Conservation (phyloP, 2,797 vertebrate genomes). For the Buceros bicornis region DNA sequence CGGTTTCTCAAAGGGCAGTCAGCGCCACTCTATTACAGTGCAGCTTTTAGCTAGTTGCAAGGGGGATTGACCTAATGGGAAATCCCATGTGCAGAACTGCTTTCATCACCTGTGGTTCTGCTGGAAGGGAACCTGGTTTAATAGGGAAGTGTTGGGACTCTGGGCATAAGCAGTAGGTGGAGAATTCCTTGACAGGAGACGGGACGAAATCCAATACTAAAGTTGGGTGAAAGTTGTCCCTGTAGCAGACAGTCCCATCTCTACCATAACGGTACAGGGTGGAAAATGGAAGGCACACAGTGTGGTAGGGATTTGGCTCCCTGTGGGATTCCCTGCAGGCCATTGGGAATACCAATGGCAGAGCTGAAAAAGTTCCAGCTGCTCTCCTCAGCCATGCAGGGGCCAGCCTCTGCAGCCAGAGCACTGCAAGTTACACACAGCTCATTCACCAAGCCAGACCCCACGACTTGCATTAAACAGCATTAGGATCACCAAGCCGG, state of each 20-base stretch:
- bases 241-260: not conserved
- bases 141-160: not conserved
- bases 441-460: fast-evolving
- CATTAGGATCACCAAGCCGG: not conserved
- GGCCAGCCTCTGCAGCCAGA: not conserved
- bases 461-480: fast-evolving
- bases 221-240: not conserved
- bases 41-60: not conserved
- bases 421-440: not conserved
- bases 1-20: not conserved
- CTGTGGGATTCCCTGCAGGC: not conserved
- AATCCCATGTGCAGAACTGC: not conserved
- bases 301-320: not conserved
- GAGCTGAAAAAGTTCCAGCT: not conserved
- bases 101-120: not conserved
- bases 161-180: fast-evolving
- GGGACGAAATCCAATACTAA: not conserved
- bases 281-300: not conserved
- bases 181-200: not conserved
- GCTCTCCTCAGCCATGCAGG: not conserved
- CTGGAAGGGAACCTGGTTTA: not conserved
- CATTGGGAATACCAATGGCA: fast-evolving
- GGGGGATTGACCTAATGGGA: not conserved
- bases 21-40: fast-evolving
- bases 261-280: not conserved